phyloP scores from a whole-genome alignment of 2,888 invertebrate species.

The Malachius bipustulatus region DNA sequence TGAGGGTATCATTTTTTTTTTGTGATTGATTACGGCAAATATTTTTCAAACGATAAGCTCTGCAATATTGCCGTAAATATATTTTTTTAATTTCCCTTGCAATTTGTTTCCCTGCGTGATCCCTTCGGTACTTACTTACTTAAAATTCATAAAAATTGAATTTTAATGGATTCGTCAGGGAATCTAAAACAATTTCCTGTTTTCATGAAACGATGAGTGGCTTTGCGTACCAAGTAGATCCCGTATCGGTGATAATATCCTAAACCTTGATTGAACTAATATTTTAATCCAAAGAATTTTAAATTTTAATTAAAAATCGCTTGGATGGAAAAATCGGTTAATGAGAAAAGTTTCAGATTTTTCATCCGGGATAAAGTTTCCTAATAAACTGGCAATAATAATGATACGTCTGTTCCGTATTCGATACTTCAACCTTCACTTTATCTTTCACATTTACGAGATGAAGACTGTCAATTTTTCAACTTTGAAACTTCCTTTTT shows the following conservation, averaged over 20 bases:
- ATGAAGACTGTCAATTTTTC: too few relatives aligned
- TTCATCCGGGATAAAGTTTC: background rate
- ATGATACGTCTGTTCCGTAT: slow-evolving; percentile 4
- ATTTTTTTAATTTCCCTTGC: too few relatives aligned
- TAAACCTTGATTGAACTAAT: slow-evolving; percentile 8
- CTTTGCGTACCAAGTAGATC: background rate
- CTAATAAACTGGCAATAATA: slow-evolving; percentile 1
- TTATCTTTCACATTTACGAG: too few relatives aligned
- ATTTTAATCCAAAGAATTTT: slow-evolving; percentile 5
- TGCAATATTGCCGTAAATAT: too few relatives aligned
- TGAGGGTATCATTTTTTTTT: too few relatives aligned
- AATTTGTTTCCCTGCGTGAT: too few relatives aligned
- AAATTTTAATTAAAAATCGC: slow-evolving; percentile 8
- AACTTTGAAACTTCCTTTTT: too few relatives aligned
- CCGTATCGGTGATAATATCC: slow-evolving; percentile 1
- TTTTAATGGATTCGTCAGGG: background rate
- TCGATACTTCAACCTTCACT: slow-evolving; percentile 9
- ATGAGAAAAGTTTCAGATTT: slow-evolving; percentile 1
- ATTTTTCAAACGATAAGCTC: too few relatives aligned
- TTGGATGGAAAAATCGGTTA: slow-evolving; percentile 4
- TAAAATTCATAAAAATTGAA: too few relatives aligned
- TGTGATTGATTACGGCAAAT: too few relatives aligned
- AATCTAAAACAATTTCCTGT: background rate
- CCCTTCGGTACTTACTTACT: too few relatives aligned
- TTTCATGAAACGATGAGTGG: background rate